Conservation (phyloP, 2,113 vertebrate species). For the Brachyhypopomus gauderio region DNA sequence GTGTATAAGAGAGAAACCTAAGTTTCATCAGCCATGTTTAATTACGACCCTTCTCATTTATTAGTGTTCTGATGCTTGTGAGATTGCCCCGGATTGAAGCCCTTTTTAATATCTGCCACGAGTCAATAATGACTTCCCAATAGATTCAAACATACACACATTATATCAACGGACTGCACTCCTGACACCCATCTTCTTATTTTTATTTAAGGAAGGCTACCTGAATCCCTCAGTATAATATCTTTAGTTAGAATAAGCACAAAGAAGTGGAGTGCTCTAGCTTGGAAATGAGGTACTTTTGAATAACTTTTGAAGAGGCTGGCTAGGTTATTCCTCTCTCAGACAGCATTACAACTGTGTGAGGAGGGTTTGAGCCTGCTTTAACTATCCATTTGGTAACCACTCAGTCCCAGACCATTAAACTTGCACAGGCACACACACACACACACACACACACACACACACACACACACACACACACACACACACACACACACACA, state of each 20-base stretch:
- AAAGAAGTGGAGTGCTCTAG: not conserved
- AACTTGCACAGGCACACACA: slow-evolving; percentile 10
- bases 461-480: too few relatives aligned
- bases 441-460: not conserved
- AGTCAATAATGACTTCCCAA: slow-evolving; percentile 6
- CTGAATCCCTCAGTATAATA: not conserved
- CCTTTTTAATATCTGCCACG: slow-evolving; percentile 18
- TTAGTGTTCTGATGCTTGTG: not conserved
- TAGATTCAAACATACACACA: slow-evolving; percentile 8
- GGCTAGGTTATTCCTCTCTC: slow-evolving; percentile 23
- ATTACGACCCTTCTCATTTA: not conserved
- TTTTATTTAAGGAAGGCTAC: slow-evolving; percentile 18
- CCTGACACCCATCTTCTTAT: slow-evolving; percentile 1
- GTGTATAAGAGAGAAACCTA: not conserved
- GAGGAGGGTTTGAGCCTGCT: not conserved
- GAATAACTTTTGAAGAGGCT: slow-evolving; percentile 26
- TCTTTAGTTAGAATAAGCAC: not conserved
- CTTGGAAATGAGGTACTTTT: slow-evolving; percentile 18
- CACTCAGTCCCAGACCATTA: slow-evolving; percentile 25
- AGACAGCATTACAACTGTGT: slow-evolving; percentile 13
- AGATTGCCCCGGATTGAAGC: not conserved
- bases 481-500: too few relatives aligned
- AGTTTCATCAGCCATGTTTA: slow-evolving; percentile 16
- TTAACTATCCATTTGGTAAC: slow-evolving; percentile 29
- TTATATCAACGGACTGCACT: slow-evolving; percentile 19